Conservation (phyloP, 64 coral and sea anemone species). For the Anthopleura sola region DNA sequence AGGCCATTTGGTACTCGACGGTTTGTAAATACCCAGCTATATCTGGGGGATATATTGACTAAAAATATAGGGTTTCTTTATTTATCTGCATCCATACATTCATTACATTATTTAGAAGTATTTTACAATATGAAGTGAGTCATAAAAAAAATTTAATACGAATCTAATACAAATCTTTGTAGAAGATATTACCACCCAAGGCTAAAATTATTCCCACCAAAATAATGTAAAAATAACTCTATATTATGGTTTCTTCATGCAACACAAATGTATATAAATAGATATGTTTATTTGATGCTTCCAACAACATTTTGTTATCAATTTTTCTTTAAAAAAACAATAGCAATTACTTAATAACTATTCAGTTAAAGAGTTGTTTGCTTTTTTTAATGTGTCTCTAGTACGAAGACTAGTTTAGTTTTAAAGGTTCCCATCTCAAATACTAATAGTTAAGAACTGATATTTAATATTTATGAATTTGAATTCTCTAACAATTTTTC, state of each 20-base stretch:
- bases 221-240: background rate
- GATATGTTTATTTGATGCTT: background rate
- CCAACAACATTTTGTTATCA: background rate
- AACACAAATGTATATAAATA: background rate
- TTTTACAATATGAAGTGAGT: too few species aligned
- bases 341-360: background rate
- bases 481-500: too few species aligned
- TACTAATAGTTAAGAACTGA: background rate
- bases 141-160: background rate
- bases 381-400: background rate
- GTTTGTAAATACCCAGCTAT: background rate
- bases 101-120: too few species aligned
- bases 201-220: background rate
- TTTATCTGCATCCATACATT: background rate
- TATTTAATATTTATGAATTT: too few species aligned
- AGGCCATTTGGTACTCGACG: conserved; percentile 8
- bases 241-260: background rate
- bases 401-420: background rate
- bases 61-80: background rate
- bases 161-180: background rate
- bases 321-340: background rate
- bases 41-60: background rate
- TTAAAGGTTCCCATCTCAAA: background rate
- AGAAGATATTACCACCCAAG: background rate
- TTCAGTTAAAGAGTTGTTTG: background rate